Conservation (phyloP, 2,888 invertebrate genomes). For the Drosophila hamatofila region DNA sequence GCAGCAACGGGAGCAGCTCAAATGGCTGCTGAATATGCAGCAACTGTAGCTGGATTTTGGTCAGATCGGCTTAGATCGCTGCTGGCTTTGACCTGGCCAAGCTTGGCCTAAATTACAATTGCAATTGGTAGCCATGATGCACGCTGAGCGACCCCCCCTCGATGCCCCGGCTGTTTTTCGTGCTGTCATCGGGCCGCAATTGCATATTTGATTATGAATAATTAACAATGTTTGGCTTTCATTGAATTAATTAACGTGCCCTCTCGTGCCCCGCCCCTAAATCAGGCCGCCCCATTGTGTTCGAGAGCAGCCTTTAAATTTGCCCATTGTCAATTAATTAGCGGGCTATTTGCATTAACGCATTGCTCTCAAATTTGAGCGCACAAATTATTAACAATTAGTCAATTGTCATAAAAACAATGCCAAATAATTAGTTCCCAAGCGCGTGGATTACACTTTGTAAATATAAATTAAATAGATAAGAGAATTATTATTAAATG, state of each 20-base stretch:
- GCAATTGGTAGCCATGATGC: background rate
- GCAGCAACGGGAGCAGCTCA: constrained; percentile 12
- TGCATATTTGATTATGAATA: constrained; percentile 79
- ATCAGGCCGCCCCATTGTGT: too few species aligned
- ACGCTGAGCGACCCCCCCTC: constrained; percentile 3
- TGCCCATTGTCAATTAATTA: constrained; percentile 76
- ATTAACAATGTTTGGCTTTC: constrained; percentile 78
- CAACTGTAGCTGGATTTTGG: constrained; percentile 25
- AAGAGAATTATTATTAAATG: background rate
- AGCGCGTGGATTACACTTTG: background rate
- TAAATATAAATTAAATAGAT: background rate
- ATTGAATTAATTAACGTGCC: constrained; percentile 74
- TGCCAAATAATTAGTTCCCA: constrained; percentile 64
- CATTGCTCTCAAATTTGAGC: constrained; percentile 13
- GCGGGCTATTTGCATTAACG: constrained; percentile 55
- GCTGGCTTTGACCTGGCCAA: background rate
- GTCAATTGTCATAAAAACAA: constrained; percentile 65
- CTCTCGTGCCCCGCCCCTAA: background rate
- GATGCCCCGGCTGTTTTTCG: background rate
- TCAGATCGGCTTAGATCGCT: constrained; percentile 29
- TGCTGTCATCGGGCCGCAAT: constrained; percentile 65
- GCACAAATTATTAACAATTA: constrained; percentile 70
- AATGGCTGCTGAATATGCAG: background rate
- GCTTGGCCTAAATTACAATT: constrained; percentile 11
- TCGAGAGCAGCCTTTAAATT: constrained; percentile 40